phyloP scores from a whole-genome alignment of 2,113 vertebrate species.

The Gopherus flavomarginatus region DNA sequence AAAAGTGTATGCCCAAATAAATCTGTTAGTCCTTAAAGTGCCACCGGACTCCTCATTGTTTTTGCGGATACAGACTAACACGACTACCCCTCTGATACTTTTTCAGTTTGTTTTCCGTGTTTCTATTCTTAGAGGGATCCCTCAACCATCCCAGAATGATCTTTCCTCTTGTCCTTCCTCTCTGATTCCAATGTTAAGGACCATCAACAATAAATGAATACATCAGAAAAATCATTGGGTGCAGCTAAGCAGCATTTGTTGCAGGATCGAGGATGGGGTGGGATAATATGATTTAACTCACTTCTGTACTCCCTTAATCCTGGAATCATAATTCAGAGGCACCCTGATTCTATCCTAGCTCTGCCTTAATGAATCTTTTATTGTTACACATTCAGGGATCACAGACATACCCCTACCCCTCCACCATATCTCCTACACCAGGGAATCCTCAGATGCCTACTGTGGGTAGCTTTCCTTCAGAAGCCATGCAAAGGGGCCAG shows the following conservation, averaged over 20 bases:
- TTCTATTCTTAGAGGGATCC: background rate
- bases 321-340: background rate
- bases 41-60: too few relatives aligned
- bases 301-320: background rate
- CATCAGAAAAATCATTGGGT: background rate
- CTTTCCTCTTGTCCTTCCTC: background rate
- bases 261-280: background rate
- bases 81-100: background rate
- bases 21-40: too few relatives aligned
- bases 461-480: background rate
- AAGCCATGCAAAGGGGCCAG: background rate
- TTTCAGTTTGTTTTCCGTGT: background rate
- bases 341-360: background rate
- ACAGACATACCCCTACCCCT: background rate
- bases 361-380: too few relatives aligned
- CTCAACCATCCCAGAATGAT: background rate
- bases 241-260: background rate
- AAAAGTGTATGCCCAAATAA: too few relatives aligned
- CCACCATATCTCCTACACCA: background rate
- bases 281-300: background rate
- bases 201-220: background rate
- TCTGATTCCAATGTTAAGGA: background rate
- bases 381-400: background rate
- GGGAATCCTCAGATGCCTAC: background rate
- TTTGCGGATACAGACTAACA: too few relatives aligned